Evolutionary conservation across 2,888 invertebrate genomes (phyloP).

Genomic region (Drosophila melanocephala): DNA sequence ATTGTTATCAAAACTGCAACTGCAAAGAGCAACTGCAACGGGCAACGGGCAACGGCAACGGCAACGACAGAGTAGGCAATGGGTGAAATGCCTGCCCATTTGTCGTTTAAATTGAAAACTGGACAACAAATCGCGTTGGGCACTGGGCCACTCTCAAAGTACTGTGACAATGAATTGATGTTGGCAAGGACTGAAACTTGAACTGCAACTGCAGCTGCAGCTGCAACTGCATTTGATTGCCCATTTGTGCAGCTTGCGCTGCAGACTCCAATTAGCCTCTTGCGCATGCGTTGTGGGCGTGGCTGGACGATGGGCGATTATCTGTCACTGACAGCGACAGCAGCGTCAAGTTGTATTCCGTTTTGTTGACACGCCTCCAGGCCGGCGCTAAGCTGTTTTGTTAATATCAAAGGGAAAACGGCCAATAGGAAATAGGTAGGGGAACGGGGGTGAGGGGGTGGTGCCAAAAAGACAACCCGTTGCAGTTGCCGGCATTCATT

Average conservation of each 20-base stretch:
- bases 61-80: not conserved
- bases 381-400: conserved; percentile 25
- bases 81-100: conserved; percentile 1
- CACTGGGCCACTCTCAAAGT: not conserved
- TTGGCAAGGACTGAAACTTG: not conserved
- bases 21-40: not conserved
- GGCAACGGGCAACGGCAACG: not conserved
- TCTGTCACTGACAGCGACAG: conserved; percentile 24
- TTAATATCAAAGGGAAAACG: conserved; percentile 22
- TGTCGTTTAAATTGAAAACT: conserved; percentile 11
- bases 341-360: conserved; percentile 22
- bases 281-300: conserved; percentile 68
- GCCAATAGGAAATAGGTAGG: not conserved
- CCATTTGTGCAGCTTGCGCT: conserved; percentile 5
- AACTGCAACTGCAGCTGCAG: not conserved
- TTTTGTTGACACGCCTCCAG: conserved; percentile 42
- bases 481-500: conserved; percentile 11
- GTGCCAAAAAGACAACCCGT: not conserved
- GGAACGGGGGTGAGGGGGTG: not conserved
- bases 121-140: conserved; percentile 1
- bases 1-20: not conserved
- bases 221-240: conserved; percentile 12
- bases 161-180: not conserved
- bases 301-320: conserved; percentile 1
- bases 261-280: conserved; percentile 50